Evolutionary conservation across 1,140 invertebrate genomes (phyloP).

Genomic region (Hyles vespertilio): DNA sequence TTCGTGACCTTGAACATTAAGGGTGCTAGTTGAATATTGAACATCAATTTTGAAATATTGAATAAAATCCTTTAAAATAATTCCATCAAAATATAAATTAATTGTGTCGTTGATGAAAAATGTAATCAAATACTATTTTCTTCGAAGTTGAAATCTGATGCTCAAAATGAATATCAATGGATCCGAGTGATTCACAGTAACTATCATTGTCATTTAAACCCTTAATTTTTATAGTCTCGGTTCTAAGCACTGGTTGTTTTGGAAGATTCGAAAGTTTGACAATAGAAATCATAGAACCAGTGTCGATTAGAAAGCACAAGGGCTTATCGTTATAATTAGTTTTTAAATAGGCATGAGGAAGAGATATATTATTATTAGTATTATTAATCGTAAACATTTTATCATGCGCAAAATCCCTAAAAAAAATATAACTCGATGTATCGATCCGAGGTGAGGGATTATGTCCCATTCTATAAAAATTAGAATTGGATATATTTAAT

Average conservation of each 20-base stretch:
- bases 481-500: too few species aligned
- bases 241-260: slow-evolving; percentile 10
- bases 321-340: slow-evolving; percentile 4
- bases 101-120: slow-evolving; percentile 11
- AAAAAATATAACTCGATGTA: not conserved
- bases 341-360: slow-evolving; percentile 5
- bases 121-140: slow-evolving; percentile 2
- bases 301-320: slow-evolving; percentile 22
- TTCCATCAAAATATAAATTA: slow-evolving; percentile 25
- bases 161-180: not conserved
- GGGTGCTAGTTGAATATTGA: slow-evolving; percentile 16
- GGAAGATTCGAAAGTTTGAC: slow-evolving; percentile 18
- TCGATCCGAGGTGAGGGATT: too few species aligned
- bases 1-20: slow-evolving; percentile 11
- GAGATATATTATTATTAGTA: slow-evolving; percentile 14
- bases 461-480: too few species aligned
- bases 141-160: not conserved
- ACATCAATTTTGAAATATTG: slow-evolving; percentile 20
- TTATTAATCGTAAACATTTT: slow-evolving; percentile 13
- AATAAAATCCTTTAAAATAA: slow-evolving; percentile 27
- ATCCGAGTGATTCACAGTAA: slow-evolving; percentile 15
- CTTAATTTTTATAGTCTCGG: slow-evolving; percentile 14
- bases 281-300: slow-evolving; percentile 18
- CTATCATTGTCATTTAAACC: slow-evolving; percentile 17
- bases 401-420: slow-evolving; percentile 7